Conservation (phyloP, 2,888 invertebrate species). For the Lithosia quadra region DNA sequence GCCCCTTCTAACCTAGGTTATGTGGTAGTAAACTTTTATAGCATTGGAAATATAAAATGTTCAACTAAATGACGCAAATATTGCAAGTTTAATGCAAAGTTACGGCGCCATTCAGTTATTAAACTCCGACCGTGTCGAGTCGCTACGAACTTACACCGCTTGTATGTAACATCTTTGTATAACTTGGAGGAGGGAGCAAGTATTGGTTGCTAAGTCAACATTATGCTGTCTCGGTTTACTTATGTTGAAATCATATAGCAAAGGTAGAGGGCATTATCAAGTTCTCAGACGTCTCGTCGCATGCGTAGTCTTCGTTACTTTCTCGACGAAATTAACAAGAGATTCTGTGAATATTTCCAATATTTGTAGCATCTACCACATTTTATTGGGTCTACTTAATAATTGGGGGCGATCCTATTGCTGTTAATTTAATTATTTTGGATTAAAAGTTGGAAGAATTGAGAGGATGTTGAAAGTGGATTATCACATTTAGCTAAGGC, state of each 20-base stretch:
- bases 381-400: too few species aligned
- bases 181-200: not conserved
- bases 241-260: not conserved
- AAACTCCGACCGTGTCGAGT: not conserved
- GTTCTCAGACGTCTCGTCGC: not conserved
- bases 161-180: not conserved
- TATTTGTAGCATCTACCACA: too few species aligned
- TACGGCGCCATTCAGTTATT: not conserved
- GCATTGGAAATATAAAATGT: slow-evolving; percentile 3
- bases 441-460: not conserved
- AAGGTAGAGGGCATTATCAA: not conserved
- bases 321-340: too few species aligned
- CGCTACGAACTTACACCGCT: not conserved
- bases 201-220: slow-evolving; percentile 2
- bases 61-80: not conserved
- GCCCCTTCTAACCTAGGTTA: slow-evolving; percentile 14
- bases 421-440: too few species aligned
- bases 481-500: not conserved
- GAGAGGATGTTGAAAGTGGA: not conserved
- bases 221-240: not conserved
- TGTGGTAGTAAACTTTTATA: slow-evolving; percentile 13
- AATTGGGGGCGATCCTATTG: too few species aligned
- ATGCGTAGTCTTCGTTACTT: too few species aligned
- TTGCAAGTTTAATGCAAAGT: not conserved
- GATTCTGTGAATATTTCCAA: too few species aligned